Percentiles rank a stretch among this genome's conserved stretches.
Conservation (phyloP, 1,140 invertebrate genomes). For the Pentalonia nigronervosa region DNA sequence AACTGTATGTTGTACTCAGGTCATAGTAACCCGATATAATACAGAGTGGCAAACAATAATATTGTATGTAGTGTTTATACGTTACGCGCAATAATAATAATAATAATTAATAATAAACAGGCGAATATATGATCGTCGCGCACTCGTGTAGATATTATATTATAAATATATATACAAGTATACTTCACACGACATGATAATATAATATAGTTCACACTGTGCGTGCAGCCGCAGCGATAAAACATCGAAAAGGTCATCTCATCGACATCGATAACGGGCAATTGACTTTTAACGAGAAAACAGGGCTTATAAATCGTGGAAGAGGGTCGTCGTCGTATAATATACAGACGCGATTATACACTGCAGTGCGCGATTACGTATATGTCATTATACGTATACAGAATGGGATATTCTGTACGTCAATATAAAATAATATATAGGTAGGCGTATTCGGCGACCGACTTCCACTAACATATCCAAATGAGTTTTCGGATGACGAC, state of each 20-base stretch:
- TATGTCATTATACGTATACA: neutral
- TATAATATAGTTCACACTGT: too few species aligned
- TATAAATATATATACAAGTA: too few species aligned
- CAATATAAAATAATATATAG: neutral
- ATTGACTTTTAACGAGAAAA: slow-evolving; percentile 7
- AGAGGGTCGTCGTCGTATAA: neutral
- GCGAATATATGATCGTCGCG: too few species aligned
- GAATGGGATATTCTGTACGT: neutral
- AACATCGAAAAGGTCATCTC: neutral
- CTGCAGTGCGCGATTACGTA: neutral
- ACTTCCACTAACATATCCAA: neutral
- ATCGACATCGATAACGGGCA: slow-evolving; percentile 1
- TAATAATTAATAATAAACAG: too few species aligned
- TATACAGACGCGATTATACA: neutral
- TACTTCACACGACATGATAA: too few species aligned
- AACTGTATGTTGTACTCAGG: too few species aligned
- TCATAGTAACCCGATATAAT: too few species aligned
- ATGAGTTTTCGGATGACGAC: neutral
- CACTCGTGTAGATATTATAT: too few species aligned
- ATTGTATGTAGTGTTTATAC: too few species aligned
- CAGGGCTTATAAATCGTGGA: neutral
- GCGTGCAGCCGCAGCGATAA: neutral
- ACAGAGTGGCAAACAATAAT: too few species aligned
- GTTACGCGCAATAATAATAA: too few species aligned
- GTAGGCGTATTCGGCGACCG: neutral